phyloP scores from a whole-genome alignment of 2,888 invertebrate genomes.

The Andrena dorsata region DNA sequence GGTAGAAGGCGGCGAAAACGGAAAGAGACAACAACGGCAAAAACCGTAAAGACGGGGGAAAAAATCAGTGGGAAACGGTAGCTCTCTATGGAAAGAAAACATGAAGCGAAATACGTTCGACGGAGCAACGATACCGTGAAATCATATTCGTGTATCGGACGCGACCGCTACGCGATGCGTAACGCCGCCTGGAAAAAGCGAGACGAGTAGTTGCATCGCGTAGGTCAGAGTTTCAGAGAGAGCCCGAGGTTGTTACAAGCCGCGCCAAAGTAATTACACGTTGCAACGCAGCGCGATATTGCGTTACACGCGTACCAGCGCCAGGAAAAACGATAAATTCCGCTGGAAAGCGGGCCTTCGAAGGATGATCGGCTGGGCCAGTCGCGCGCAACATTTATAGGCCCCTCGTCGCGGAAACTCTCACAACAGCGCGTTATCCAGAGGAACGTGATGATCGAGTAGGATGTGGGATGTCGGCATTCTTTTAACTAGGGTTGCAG shows the following conservation, averaged over 20 bases:
- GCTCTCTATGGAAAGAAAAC: not conserved
- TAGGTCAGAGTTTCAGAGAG: conserved; percentile 75
- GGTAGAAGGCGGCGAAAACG: too few species aligned
- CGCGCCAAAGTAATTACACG: conserved; percentile 74
- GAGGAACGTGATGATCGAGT: conserved; percentile 35
- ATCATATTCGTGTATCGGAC: conserved; percentile 11
- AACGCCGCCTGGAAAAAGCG: conserved; percentile 17
- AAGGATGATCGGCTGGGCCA: conserved; percentile 31
- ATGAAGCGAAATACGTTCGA: not conserved
- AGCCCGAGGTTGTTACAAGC: conserved; percentile 67
- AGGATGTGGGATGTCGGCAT: conserved; percentile 9
- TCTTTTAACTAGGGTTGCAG: not conserved
- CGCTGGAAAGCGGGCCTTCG: conserved; percentile 18
- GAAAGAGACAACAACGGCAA: too few species aligned
- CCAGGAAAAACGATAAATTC: conserved; percentile 59
- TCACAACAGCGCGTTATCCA: conserved; percentile 16
- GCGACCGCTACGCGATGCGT: conserved; percentile 24
- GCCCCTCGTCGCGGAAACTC: conserved; percentile 29
- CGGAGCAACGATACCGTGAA: conserved; percentile 5
- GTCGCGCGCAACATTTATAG: conserved; percentile 44
- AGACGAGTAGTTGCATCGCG: conserved; percentile 51
- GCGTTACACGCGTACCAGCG: conserved; percentile 67
- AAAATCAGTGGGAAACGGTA: not conserved
- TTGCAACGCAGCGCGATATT: conserved; percentile 64
- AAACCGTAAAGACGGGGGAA: too few species aligned